Evolutionary conservation across 1,140 invertebrate species (phyloP), one percentile per base, ranked within the genome.

Genomic region (Chironomus striatipennis): DNA sequence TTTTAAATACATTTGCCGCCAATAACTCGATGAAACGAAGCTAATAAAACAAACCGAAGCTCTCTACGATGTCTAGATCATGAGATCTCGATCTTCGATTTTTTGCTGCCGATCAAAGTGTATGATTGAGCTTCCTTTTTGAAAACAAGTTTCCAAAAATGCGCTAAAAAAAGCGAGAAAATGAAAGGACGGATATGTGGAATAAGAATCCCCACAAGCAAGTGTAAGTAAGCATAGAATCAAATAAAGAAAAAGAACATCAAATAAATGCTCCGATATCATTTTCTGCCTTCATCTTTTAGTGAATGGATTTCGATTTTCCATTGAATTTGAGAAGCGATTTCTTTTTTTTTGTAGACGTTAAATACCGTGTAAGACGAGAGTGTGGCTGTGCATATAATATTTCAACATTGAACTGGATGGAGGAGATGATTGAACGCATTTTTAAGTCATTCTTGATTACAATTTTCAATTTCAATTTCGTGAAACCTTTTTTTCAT

Each of bases 391-490:
- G 47, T 57, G 47, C 47, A 57, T 57, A 57, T 57, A 57, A 57
- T 57, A 57, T 57, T 57, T 57, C 47, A 57, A 57, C 24, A 57
- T 12, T 7, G 1, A 3, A 10, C n/a, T n/a, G 47, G 9, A n/a
- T 10, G 47, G 6, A 70, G 65, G 20, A 8, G 65, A 70, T 70
- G 65, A 70, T 70, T 70, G 65, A 70, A 70, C 65, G 65, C 65
- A 70, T 70, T 70, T 70, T 70, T 70, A 70, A 70, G 65, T 70
- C 65, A 9, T 70, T 70, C 65, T 70, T 70, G 65, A 70, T 70
- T 70, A 70, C 47, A 57, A 7, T 70, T 57, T 57, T 70, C 65
- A 9, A 20, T 70, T 21, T 70, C 65, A 20, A 20, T 70, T 70
- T 70, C 8, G n/a, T 12, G 47, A 57, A 57, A 57, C 47, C 24